Percentiles rank a stretch among this genome's conserved stretches.
Evolutionary conservation across 2,888 invertebrate species (phyloP).

Genomic region (Sinopyrophorus schimmeli): DNA sequence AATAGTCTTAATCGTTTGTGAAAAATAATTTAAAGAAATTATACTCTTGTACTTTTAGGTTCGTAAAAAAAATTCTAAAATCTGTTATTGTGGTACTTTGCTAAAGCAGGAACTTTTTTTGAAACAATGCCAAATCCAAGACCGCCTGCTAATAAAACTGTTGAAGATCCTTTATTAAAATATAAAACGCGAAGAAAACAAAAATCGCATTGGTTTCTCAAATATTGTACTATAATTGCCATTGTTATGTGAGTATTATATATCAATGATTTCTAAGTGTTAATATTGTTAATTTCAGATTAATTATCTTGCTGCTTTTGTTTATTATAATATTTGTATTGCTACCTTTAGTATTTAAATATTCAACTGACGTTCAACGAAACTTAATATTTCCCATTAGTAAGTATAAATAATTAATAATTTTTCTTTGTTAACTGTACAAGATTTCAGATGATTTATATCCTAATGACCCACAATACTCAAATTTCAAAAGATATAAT

Average conservation of each 20-base stretch:
- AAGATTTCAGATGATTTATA: slow-evolving; percentile 38
- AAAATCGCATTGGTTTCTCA: neutral
- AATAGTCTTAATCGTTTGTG: too few species aligned
- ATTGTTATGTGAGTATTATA: slow-evolving; percentile 21
- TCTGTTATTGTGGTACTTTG: too few species aligned
- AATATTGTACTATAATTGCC: slow-evolving; percentile 7
- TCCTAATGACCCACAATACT: slow-evolving; percentile 32
- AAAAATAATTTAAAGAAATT: too few species aligned
- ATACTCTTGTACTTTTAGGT: too few species aligned
- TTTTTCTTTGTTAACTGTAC: neutral
- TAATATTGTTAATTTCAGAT: slow-evolving; percentile 25
- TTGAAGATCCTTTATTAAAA: slow-evolving; percentile 9
- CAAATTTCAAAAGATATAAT: slow-evolving; percentile 49
- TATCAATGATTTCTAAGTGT: neutral
- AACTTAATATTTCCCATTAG: slow-evolving; percentile 72
- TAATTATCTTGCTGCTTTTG: slow-evolving; percentile 42
- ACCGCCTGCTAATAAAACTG: slow-evolving; percentile 11
- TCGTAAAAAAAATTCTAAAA: too few species aligned
- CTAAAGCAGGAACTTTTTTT: too few species aligned
- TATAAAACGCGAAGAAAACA: slow-evolving; percentile 15
- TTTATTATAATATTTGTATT: slow-evolving; percentile 65
- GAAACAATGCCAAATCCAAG: slow-evolving; percentile 13
- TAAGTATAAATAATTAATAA: slow-evolving; percentile 54
- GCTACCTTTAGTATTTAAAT: slow-evolving; percentile 70
- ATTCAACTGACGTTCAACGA: slow-evolving; percentile 67